A percentile compares a stretch with the other conserved stretches of the same genome.
Evolutionary conservation across 2,888 invertebrate genomes (phyloP).

Genomic region (Rugalucina vietnamica): DNA sequence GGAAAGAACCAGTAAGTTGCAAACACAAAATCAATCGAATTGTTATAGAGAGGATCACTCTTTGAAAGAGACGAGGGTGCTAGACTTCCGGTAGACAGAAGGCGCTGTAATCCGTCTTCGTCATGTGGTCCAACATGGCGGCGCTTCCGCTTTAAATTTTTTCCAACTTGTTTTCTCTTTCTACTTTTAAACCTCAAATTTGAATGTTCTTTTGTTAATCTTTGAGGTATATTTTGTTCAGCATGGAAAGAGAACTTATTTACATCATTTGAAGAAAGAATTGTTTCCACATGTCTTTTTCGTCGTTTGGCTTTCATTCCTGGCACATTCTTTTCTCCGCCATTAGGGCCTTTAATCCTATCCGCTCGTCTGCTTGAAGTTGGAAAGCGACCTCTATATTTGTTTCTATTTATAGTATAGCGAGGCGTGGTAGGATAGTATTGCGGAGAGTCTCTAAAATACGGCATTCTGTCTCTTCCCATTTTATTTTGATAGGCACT

Average conservation of each 20-base stretch:
- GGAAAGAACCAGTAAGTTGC: constrained; percentile 91
- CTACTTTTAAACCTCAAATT: not conserved
- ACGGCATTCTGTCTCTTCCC: not conserved
- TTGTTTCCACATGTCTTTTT: not conserved
- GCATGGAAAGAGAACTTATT: not conserved
- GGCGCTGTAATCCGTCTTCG: constrained; percentile 83
- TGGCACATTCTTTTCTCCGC: constrained; percentile 14
- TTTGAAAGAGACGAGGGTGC: constrained; percentile 82
- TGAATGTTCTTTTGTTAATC: not conserved
- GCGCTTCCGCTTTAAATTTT: constrained; percentile 48
- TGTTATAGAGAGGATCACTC: constrained; percentile 83
- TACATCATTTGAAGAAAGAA: not conserved
- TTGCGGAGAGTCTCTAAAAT: constrained; percentile 19
- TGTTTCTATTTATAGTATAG: constrained; percentile 17
- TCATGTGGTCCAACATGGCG: constrained; percentile 85
- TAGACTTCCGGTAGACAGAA: constrained; percentile 84
- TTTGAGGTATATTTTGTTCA: not conserved
- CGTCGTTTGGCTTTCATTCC: constrained; percentile 39
- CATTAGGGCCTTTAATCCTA: constrained; percentile 20
- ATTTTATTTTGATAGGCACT: constrained; percentile 28
- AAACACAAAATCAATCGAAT: constrained; percentile 88
- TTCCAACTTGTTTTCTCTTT: not conserved
- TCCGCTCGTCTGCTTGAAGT: constrained; percentile 1
- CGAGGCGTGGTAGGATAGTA: constrained; percentile 43
- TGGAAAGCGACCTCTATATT: constrained; percentile 38